phyloP scores from a whole-genome alignment of 2,888 invertebrate genomes.

The Polydrusus cervinus region DNA sequence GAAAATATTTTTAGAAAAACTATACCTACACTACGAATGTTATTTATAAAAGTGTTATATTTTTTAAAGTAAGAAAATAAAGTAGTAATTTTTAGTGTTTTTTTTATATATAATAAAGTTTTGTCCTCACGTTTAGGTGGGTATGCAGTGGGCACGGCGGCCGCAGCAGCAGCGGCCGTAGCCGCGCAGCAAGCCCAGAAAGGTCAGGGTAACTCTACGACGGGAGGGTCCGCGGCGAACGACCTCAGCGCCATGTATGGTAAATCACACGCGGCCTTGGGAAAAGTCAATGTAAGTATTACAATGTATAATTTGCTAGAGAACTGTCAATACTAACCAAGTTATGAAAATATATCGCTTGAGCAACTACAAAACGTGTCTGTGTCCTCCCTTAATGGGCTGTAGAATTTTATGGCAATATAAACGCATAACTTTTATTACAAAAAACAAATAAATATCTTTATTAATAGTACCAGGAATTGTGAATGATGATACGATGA shows the following conservation, averaged over 20 bases:
- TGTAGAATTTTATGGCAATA: too few relatives aligned
- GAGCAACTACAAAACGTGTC: too few relatives aligned
- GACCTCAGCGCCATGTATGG: constrained; percentile 91
- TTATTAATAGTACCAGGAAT: not conserved
- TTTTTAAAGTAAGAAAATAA: too few relatives aligned
- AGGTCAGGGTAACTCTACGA: constrained; percentile 68
- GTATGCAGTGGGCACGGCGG: constrained; percentile 70
- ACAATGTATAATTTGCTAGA: not conserved
- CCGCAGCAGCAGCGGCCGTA: constrained; percentile 64
- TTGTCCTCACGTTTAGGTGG: constrained; percentile 61
- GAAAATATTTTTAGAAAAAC: too few relatives aligned
- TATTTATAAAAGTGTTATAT: too few relatives aligned
- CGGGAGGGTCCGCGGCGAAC: constrained; percentile 74
- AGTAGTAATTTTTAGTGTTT: too few relatives aligned
- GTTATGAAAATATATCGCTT: too few relatives aligned
- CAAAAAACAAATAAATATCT: too few relatives aligned
- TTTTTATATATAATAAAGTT: not conserved
- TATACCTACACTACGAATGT: too few relatives aligned
- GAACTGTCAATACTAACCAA: too few relatives aligned
- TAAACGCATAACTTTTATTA: too few relatives aligned
- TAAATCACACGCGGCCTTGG: constrained; percentile 90
- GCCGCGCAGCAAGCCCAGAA: constrained; percentile 69
- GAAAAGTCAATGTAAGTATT: constrained; percentile 89
- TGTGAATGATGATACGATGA: constrained; percentile 51
- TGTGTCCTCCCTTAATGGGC: too few relatives aligned